These are phyloP conservation scores for Lepidocolaptes lacrymiger DNA, from an alignment of 2,797 vertebrate species.

Conservation along the genomic window DNA sequence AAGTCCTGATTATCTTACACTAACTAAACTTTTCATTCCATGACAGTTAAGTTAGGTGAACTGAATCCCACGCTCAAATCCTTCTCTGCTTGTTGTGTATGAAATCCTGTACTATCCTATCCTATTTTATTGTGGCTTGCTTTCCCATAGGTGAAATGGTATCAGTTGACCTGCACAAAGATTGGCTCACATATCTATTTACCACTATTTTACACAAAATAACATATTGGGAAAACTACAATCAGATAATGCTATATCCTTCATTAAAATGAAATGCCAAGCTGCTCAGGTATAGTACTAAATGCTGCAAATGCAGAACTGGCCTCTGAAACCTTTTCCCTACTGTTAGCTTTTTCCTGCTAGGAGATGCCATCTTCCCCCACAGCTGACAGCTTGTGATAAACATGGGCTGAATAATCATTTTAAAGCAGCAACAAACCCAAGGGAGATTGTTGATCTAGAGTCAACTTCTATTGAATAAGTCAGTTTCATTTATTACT, in stretches of 20 bases:
- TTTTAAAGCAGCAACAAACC: conserved; percentile 54
- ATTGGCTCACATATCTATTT: neutral
- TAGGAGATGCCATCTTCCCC: conserved; percentile 39
- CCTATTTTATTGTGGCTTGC: neutral
- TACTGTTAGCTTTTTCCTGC: neutral
- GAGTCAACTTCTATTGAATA: conserved; percentile 40
- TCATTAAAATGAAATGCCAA: conserved; percentile 58
- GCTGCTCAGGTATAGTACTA: conserved; percentile 20
- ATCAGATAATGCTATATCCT: neutral
- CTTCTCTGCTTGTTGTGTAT: neutral
- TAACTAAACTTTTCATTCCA: neutral
- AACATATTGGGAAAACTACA: conserved; percentile 17
- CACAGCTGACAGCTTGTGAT: conserved; percentile 62
- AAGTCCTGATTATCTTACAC: neutral
- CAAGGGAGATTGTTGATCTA: conserved; percentile 29
- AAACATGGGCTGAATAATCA: conserved; percentile 59
- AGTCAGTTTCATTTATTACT: conserved; percentile 58
- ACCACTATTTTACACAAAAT: neutral
- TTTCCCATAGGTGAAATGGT: neutral
- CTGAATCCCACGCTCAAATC: neutral
- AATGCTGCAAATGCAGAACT: conserved; percentile 52
- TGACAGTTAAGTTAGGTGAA: neutral
- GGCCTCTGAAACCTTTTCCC: conserved; percentile 6
- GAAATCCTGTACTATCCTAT: neutral
- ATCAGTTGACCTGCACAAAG: neutral